Conservation (phyloP, 2,888 invertebrate species). For the Drosophila borborema region DNA sequence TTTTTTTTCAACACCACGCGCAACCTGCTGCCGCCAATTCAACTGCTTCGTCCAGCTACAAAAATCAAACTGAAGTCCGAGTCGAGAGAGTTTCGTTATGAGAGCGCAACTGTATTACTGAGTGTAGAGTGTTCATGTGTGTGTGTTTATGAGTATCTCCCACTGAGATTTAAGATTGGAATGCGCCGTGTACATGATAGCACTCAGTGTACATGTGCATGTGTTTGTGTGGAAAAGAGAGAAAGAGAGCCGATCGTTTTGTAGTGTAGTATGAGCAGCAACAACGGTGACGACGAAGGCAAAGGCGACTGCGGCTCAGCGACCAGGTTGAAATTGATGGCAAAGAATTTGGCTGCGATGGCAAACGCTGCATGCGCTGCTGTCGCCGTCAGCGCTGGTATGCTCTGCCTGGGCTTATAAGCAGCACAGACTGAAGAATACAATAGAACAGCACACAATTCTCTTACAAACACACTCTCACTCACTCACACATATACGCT, state of each 20-base stretch:
- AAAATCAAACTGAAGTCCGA: slow-evolving; percentile 80
- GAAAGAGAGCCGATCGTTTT: slow-evolving; percentile 55
- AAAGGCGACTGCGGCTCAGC: slow-evolving; percentile 42
- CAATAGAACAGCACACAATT: slow-evolving; percentile 52
- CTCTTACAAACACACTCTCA: slow-evolving; percentile 26
- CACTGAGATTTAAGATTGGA: slow-evolving; percentile 82
- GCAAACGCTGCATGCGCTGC: slow-evolving; percentile 32
- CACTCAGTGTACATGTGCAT: slow-evolving; percentile 23
- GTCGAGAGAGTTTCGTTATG: slow-evolving; percentile 56
- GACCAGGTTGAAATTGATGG: slow-evolving; percentile 66
- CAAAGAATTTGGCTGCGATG: slow-evolving; percentile 65
- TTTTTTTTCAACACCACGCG: slow-evolving; percentile 51
- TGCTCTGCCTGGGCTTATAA: slow-evolving; percentile 50
- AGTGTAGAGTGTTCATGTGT: slow-evolving; percentile 25
- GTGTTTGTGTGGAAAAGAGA: slow-evolving; percentile 9
- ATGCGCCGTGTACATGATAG: slow-evolving; percentile 76
- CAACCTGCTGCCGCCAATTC: slow-evolving; percentile 63
- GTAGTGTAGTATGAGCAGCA: slow-evolving; percentile 35
- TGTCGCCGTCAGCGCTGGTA: slow-evolving; percentile 44
- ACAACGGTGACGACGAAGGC: slow-evolving; percentile 3
- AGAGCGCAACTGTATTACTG: slow-evolving; percentile 57
- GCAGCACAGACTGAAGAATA: slow-evolving; percentile 47
- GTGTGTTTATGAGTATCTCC: slow-evolving; percentile 55
- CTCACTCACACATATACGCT: slow-evolving; percentile 9
- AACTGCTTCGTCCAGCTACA: slow-evolving; percentile 82